Evolutionary conservation across 2,113 vertebrate genomes (phyloP), one percentile per base, ranked within the genome.

Genomic region (Lepus europaeus): DNA sequence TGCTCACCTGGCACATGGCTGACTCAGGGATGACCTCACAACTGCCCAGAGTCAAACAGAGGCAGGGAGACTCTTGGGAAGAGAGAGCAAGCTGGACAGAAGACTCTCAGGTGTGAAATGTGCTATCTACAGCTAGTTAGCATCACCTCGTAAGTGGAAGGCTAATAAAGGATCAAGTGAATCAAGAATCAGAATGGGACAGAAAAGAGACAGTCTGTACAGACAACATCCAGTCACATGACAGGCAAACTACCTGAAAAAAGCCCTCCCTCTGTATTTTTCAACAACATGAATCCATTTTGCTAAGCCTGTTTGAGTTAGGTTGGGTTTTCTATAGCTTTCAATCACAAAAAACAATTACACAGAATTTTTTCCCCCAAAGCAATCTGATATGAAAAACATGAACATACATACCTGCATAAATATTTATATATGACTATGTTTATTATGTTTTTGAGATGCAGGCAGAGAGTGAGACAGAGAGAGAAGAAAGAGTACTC

Each of bases 371-470:
- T 83, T 56, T n/a, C 36, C 80, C 89, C 64, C 66, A 88, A 84
- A 89, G 83, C 94, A 87, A 80, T 94, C 85, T 81, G 49, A 91
- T 68, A 61, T 7, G 56, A 56, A 91, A 84, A 73, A 27, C n/a
- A 89, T 25, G 53, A 33, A 61, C 49, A 66, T 66, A 59, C 45
- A 45, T 45, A 45, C 45, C 45, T 45, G 45, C 45, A 45, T 6
- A 45, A 45, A 45, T 6, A 45, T 45, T 45, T 45, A 45, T 45
- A 45, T 45, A 45, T 45, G 45, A 45, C 45, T 45, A 45, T 45
- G 45, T 45, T 7, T 45, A 45, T 45, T 45, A 45, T 45, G 45
- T 45, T 45, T 45, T 45, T 45, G 45, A 45, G 5, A 45, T 45
- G 45, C 45, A 45, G 45, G 45, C 45, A 45, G 45, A 45, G 45